Base-by-base conservation (phyloP, 2,113 vertebrate genomes). In the Chloroceryle aenea region DNA sequence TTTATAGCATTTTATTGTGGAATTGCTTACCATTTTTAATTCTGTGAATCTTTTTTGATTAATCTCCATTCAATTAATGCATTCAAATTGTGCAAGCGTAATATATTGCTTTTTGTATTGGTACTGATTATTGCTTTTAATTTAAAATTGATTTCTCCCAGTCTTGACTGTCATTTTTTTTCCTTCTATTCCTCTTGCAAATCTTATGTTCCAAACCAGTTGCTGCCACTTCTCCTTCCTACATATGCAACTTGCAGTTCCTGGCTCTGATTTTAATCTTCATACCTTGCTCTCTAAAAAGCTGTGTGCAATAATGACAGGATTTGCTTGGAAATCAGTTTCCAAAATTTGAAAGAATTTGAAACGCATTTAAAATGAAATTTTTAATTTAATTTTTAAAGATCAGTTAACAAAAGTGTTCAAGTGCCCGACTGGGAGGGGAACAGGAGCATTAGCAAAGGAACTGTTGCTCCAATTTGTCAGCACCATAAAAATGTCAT, bases 51-150 rank as follows among this genome's bases (percentile, higher is more conserved):
- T 74, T 71, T 81, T 95, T 55, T 63, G 22, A 71, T 95, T 96
- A 86, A 86, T 96, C 34, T 84, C 18, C 79, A 74, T 89, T 91
- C 48, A 7, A 9, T 93, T 91, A 34, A 36, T 59, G 29, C 12
- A 0, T 74, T 86, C 76, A 86, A 85, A 78, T 64, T 89, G 52
- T 89, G 67, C 75, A 88, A 87, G 21, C 36, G 13, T 79, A 88
- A 76, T 23, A 4, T 38, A 59, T 47, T 55, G 64, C 79, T 90
- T 25, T 34, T 89, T 77, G 42, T 79, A 62, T 48, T 63, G 61
- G 30, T 76, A 20, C 74, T 83, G 74, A 85, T 80, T 67, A 85
- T 84, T 59, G 52, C 72, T 94, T 96, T 93, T 66, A 79, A 89
- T 87, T 84, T 87, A 68, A 91, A 93, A 61, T 69, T 30, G 2